Conservation (phyloP, 2,113 vertebrate species). For the Callospermophilus lateralis region DNA sequence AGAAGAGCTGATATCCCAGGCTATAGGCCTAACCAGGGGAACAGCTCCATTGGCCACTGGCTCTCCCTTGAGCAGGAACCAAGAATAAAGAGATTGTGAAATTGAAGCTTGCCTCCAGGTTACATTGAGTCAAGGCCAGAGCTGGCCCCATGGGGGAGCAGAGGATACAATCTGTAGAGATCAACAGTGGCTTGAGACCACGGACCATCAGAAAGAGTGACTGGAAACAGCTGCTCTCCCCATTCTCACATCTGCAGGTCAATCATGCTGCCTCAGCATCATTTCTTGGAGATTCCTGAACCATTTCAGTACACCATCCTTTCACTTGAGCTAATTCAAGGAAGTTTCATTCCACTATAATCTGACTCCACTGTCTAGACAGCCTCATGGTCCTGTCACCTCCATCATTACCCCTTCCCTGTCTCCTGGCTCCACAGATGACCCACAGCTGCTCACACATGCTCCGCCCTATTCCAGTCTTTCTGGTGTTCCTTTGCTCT, state of each 20-base stretch:
- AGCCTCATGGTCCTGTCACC: background rate
- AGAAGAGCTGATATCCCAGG: background rate
- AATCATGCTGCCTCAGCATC: fast-evolving
- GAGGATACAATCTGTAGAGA: background rate
- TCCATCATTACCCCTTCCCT: background rate
- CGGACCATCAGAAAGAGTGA: background rate
- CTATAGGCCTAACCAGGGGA: background rate
- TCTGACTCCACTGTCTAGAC: background rate
- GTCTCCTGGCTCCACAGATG: background rate
- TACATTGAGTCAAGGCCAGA: background rate
- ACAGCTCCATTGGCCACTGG: background rate
- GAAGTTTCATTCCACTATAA: too few species aligned
- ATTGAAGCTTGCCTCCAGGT: background rate
- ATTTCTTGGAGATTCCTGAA: background rate
- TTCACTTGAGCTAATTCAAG: background rate
- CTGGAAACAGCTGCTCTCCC: background rate
- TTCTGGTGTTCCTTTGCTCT: background rate
- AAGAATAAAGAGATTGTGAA: background rate
- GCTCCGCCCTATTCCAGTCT: background rate
- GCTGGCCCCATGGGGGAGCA: background rate
- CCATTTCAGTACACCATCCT: too few species aligned
- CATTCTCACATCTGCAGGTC: background rate
- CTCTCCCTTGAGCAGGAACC: background rate
- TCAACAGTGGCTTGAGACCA: background rate
- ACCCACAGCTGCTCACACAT: background rate